These are phyloP conservation scores for Hippasteria phrygiana DNA, from an alignment of 53 echinoderm and acorn worm species.

Conservation along the genomic window DNA sequence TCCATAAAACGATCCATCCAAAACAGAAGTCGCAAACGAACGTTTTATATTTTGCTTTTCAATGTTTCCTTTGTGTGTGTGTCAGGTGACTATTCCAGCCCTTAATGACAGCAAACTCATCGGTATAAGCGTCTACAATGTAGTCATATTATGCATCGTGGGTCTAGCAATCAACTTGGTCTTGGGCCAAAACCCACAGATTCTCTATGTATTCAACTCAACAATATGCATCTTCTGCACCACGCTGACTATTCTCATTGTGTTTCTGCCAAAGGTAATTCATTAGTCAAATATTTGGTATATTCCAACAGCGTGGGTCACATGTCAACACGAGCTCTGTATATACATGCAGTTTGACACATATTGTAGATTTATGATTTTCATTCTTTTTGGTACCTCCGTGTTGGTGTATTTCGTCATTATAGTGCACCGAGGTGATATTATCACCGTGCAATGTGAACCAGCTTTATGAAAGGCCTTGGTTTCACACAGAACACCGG, in stretches of 20 bases:
- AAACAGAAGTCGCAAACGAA: no score
- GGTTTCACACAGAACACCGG: no score
- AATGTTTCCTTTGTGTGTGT: neutral
- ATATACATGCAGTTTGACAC: no score
- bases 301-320: neutral
- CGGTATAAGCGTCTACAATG: slow-evolving; percentile 66
- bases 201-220: slow-evolving; percentile 38
- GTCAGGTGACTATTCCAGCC: slow-evolving; percentile 55
- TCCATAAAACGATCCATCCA: no score
- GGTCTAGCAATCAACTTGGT: slow-evolving; percentile 50
- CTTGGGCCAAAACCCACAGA: slow-evolving; percentile 23
- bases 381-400: no score
- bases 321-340: no score
- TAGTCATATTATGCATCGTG: slow-evolving; percentile 51
- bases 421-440: no score
- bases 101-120: slow-evolving; percentile 66
- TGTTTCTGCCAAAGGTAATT: slow-evolving; percentile 63
- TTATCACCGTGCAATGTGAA: no score
- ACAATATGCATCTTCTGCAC: slow-evolving; percentile 59
- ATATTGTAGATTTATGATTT: no score
- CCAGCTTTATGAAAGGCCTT: no score
- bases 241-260: slow-evolving; percentile 37
- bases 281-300: neutral
- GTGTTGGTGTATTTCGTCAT: no score
- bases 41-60: neutral